Evolutionary conservation across 1,140 invertebrate species (phyloP).

Genomic region (Drosophila micromelanica): DNA sequence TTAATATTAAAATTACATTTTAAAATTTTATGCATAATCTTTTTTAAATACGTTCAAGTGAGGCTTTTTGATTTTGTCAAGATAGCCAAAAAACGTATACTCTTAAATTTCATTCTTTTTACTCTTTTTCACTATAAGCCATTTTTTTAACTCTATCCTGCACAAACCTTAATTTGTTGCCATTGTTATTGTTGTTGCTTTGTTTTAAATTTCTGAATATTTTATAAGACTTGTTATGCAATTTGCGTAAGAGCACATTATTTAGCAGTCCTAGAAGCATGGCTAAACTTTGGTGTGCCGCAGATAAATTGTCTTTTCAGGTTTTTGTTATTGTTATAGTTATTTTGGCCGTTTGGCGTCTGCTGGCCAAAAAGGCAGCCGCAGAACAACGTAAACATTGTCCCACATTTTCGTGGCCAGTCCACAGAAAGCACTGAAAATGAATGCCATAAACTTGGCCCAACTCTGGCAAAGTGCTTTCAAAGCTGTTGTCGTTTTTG

Average conservation of each 20-base stretch:
- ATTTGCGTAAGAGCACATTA: constrained; percentile 24
- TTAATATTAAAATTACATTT: too few relatives aligned
- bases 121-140: background rate
- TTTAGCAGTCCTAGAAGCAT: constrained; percentile 11
- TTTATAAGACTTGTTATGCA: constrained; percentile 28
- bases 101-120: background rate
- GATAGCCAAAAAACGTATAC: too few relatives aligned
- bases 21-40: background rate
- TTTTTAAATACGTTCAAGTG: background rate
- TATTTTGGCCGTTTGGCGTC: constrained; percentile 1
- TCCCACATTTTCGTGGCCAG: constrained; percentile 59
- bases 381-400: constrained; percentile 66
- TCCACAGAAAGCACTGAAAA: constrained; percentile 53
- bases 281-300: constrained; percentile 24
- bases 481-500: background rate
- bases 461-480: background rate
- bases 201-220: constrained; percentile 10
- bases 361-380: constrained; percentile 17
- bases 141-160: background rate
- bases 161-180: background rate
- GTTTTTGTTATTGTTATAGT: constrained; percentile 27
- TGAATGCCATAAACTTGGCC: constrained; percentile 72
- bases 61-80: background rate
- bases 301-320: constrained; percentile 41
- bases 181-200: constrained; percentile 1